Evolutionary conservation across 1,140 invertebrate species (phyloP).

Genomic region (Drosophila bocki): DNA sequence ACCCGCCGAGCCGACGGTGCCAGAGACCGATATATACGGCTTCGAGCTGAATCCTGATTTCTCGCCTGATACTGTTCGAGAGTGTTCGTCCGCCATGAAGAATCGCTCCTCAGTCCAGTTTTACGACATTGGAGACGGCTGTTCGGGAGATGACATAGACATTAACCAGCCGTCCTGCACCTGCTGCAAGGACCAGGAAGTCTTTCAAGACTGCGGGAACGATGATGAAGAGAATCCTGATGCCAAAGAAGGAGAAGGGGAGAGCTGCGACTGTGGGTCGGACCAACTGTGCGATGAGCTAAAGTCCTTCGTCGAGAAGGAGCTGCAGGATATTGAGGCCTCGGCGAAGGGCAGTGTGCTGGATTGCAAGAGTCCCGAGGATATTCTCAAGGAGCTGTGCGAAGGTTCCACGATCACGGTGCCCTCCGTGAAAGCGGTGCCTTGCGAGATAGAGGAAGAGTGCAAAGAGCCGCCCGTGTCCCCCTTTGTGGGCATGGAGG

Average conservation of each 20-base stretch:
- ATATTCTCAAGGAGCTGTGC: constrained; percentile 14
- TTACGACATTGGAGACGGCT: background rate
- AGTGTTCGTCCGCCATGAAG: background rate
- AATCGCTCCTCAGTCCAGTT: background rate
- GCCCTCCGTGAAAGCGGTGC: background rate
- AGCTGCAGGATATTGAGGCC: constrained; percentile 6
- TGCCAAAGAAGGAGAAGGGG: background rate
- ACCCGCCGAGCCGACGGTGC: background rate
- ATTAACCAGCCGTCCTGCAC: too few relatives aligned
- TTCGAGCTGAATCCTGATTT: constrained; percentile 58
- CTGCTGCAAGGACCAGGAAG: background rate
- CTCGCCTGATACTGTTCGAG: background rate
- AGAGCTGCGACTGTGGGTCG: background rate
- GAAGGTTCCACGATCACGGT: background rate
- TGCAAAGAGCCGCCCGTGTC: background rate
- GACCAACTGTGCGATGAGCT: constrained; percentile 7
- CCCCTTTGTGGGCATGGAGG: constrained; percentile 16
- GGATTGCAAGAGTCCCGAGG: background rate
- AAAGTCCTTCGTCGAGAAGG: constrained; percentile 8
- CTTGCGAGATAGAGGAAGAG: background rate
- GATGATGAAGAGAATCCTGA: background rate
- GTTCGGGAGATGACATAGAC: background rate
- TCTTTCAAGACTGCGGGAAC: constrained; percentile 7
- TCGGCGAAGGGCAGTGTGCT: background rate
- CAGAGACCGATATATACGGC: constrained; percentile 37